Base-by-base conservation (phyloP, 2,888 invertebrate species). In the Epinotia demarniana region DNA sequence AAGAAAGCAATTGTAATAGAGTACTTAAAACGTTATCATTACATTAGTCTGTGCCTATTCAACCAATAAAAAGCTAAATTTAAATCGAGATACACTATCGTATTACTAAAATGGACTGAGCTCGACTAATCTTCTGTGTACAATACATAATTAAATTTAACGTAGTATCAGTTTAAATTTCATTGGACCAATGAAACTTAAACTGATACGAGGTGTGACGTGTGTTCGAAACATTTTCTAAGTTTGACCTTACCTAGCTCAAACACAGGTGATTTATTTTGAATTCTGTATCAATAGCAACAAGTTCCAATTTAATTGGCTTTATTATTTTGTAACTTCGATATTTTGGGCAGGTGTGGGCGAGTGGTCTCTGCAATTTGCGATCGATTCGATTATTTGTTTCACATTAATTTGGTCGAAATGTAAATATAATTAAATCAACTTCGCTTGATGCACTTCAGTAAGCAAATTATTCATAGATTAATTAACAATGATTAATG, bases 41-140 rank as follows among this genome's bases (percentile, higher is more conserved):
- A 72, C 2, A 58, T 57, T 72, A 58, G 43, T 46, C 13, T 67
- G 13, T 43, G 43, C 46, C 23, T 64, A 63, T 64, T 43, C 27
- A 23, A 57, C 43, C 33, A 72, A 66, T 72, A 66, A 66, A 72
- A 72, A 9, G 11, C 16, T 60, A 16, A 60, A 72, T 18, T 49
- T 19, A 60, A 64, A 66, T 60, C 43, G 49, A 72, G 64, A 72
- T 66, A 60, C 18, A 60, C 66, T 72, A 66, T 73, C 53, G 16
- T 33, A 60, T 67, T 67, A 67, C 66, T 60, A 9, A 67, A 43
- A 61, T 39, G 58, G 33, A 19, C 58, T 33, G 46, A 23, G 46
- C 57, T 46, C 46, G 46, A 12, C 11, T 61, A 27, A 73, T 33
- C 60, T 73, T 57, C 57, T 57, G 16, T 4, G 66, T 46, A 43